Base-by-base conservation (phyloP, 1,140 invertebrate genomes). In the Oncopeltus fasciatus region DNA sequence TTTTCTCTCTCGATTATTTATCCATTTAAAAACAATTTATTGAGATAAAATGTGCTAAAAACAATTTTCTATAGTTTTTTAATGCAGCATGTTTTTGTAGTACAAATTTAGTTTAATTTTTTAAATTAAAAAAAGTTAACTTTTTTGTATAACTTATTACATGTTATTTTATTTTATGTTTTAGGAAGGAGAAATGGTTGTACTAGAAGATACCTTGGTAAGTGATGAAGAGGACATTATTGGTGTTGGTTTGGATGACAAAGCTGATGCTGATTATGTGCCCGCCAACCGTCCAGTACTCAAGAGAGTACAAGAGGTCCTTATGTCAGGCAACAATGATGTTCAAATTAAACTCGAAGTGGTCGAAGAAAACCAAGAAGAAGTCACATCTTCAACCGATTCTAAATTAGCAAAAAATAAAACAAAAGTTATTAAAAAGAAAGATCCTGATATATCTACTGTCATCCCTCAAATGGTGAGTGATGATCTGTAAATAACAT, bases 151-250 rank as follows among this genome's bases (percentile, higher is more conserved):
- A n/a, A n/a, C n/a, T n/a, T n/a, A n/a, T n/a, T n/a, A n/a, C n/a
- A n/a, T n/a, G n/a, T n/a, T n/a, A n/a, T n/a, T n/a, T n/a, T 38
- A 14, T 14, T 8, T 38, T 38, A 14, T 5, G 21, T 8, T 53
- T 26, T 12, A 67, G 58, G 47, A 68, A 65, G 56, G 68, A 49
- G 70, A 70, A 12, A 68, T 72, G 27, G 68, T 69, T 27, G n/a
- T n/a, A n/a, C n/a, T n/a, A n/a, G 57, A 67, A 27, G 65, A 68
- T 43, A 68, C 70, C 58, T 66, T 68, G 44, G 67, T 69, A 38
- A 66, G 69, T 61, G 65, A 67, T 57, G 66, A 61, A 46, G 68
- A 69, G 24, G 56, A 67, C 58, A 67, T 69, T 16, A 67, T 67
- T 43, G 69, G 69, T 56, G 71, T 73, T 62, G 70, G 62, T 14